Base-by-base conservation (phyloP, 1,140 invertebrate genomes). In the Mesaphorura yosii region DNA sequence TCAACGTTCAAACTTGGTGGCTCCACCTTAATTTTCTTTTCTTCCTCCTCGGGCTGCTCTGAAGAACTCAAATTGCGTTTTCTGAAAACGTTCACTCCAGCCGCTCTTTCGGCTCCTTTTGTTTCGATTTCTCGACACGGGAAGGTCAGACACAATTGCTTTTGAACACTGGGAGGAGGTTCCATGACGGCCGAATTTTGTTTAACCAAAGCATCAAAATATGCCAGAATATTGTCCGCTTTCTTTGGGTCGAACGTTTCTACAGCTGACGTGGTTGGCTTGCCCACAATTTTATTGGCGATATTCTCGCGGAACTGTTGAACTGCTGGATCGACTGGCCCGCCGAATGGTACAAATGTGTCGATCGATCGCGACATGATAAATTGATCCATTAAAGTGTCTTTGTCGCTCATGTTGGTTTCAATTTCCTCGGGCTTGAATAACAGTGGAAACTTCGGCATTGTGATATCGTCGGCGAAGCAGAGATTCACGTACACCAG, bases 401-500 rank as follows among this genome's bases (percentile, higher is more conserved):
- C 59, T 41, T 62, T 55, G 14, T 57, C 51, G 19, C 10, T 39
- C 15, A 55, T 47, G n/a, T 50, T 53, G 2, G 27, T 39, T 31
- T 48, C 60, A 3, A 10, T 17, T 14, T 42, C 17, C 25, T 37
- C 34, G 19, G 48, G 38, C 20, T 58, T 58, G 4, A 58, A 31
- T 3, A 62, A 26, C 2, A 27, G 15, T 26, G 55, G 44, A 17
- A 62, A 62, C n/a, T 31, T 17, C 10, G 59, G 60, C 29, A 51
- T 39, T 0, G 46, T 50, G 12, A 62, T 50, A 50, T 59, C 60
- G 48, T 62, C 60, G 23, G 53, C 46, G 44, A 42, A 62, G 17
- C 57, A 53, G 2, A 59, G 27, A 37, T 62, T 50, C 4, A 28
- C 17, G 17, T 17, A 58, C 1, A 53, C 26, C 15, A 62, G 42